A percentile compares a stretch with the other conserved stretches of the same genome.
These are phyloP conservation scores for Borostomias antarcticus DNA, from an alignment of 2,797 vertebrate genomes.

Conservation along the genomic window DNA sequence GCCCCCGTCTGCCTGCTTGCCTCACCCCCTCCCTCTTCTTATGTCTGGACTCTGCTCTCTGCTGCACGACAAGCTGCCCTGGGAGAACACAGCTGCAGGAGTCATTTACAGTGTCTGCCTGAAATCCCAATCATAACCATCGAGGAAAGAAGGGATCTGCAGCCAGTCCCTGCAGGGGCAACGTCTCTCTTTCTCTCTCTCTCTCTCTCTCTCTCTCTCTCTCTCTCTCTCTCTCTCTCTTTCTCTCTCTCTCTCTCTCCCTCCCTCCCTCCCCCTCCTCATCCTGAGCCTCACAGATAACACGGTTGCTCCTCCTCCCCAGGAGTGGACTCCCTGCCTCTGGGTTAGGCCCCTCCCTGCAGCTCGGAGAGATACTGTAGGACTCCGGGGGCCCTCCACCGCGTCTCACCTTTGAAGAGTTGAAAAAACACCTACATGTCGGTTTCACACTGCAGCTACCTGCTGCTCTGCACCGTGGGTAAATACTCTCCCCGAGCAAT, in stretches of 20 bases:
- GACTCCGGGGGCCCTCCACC: constrained; percentile 12
- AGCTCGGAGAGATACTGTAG: constrained; percentile 18
- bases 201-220: too few relatives aligned
- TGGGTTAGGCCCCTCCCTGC: constrained; percentile 26
- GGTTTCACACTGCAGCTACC: constrained; percentile 32
- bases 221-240: too few relatives aligned
- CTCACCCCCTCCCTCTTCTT: too few relatives aligned
- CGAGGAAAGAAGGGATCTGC: background rate
- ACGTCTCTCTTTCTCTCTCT: too few relatives aligned
- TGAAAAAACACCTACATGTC: constrained; percentile 19
- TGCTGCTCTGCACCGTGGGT: constrained; percentile 39
- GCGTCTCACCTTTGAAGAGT: constrained; percentile 26
- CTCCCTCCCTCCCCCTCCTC: background rate
- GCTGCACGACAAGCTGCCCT: background rate
- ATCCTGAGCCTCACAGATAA: constrained; percentile 37
- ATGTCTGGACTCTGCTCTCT: background rate
- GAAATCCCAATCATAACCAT: background rate
- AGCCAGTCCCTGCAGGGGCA: background rate
- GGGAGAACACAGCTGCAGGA: background rate
- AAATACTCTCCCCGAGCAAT: constrained; percentile 22
- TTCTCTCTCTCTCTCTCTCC: too few relatives aligned
- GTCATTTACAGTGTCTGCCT: background rate
- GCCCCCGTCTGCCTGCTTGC: background rate
- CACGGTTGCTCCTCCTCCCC: constrained; percentile 44
- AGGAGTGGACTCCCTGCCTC: background rate